These are phyloP conservation scores for Lagocephalus sceleratus DNA, from an alignment of 2,797 vertebrate genomes.

Conservation along the genomic window DNA sequence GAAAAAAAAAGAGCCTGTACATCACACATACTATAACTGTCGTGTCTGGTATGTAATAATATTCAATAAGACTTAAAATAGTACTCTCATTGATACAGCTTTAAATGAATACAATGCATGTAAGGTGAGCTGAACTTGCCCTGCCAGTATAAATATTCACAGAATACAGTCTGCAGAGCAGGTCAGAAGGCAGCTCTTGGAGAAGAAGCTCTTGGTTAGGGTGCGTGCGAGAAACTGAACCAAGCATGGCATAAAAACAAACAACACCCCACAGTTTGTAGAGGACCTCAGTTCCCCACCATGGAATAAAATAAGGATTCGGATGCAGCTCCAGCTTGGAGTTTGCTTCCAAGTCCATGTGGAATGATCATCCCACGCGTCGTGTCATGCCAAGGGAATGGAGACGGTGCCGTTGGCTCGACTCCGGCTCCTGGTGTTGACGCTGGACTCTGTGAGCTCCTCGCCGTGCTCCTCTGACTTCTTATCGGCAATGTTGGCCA, in stretches of 20 bases:
- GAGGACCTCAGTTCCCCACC: slow-evolving; percentile 21
- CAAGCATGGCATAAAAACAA: slow-evolving; percentile 53
- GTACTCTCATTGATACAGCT: slow-evolving; percentile 67
- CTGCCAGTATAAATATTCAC: slow-evolving; percentile 79
- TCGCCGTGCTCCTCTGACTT: slow-evolving; percentile 89
- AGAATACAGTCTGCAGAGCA: slow-evolving; percentile 80
- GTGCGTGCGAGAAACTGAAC: slow-evolving; percentile 52
- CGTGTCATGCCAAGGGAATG: slow-evolving; percentile 88
- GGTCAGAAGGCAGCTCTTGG: slow-evolving; percentile 52
- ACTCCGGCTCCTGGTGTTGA: slow-evolving; percentile 87
- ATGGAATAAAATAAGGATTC: slow-evolving; percentile 26
- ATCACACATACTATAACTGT: slow-evolving; percentile 67
- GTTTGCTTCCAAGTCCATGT: slow-evolving; percentile 28
- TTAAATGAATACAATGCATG: slow-evolving; percentile 75
- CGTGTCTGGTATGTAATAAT: slow-evolving; percentile 62
- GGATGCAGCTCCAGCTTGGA: slow-evolving; percentile 32
- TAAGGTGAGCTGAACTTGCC: slow-evolving; percentile 73
- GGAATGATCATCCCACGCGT: slow-evolving; percentile 21
- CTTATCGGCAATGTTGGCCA: slow-evolving; percentile 92
- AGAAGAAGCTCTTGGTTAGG: slow-evolving; percentile 36
- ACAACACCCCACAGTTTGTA: slow-evolving; percentile 46
- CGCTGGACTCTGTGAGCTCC: slow-evolving; percentile 85
- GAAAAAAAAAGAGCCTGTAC: slow-evolving; percentile 72
- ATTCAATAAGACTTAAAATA: slow-evolving; percentile 66
- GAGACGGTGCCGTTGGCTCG: slow-evolving; percentile 91